Evolutionary conservation across 2,113 vertebrate genomes (phyloP).

Genomic region (Antechinus flavipes): DNA sequence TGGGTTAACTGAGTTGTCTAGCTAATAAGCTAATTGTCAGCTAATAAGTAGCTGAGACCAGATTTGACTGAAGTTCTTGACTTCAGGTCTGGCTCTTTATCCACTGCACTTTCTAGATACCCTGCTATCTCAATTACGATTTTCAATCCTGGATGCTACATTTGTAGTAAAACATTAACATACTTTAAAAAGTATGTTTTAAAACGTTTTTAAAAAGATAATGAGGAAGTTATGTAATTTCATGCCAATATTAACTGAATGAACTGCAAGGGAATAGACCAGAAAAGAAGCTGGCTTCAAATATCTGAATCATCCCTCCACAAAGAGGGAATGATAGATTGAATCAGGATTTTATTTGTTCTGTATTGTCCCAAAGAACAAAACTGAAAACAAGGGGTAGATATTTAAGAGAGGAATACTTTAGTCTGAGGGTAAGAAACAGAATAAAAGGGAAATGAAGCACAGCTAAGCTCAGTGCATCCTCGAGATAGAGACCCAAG

Average conservation of each 20-base stretch:
- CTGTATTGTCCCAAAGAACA: not conserved
- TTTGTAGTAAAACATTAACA: not conserved
- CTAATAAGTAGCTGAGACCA: not conserved
- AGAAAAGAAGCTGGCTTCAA: not conserved
- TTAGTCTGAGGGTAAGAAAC: not conserved
- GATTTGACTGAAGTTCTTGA: not conserved
- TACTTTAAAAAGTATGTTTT: not conserved
- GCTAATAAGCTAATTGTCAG: not conserved
- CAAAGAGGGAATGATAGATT: not conserved
- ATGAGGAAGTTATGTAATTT: not conserved
- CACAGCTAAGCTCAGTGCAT: not conserved
- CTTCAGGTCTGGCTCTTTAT: not conserved
- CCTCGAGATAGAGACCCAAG: not conserved
- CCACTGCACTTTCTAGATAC: too few relatives aligned
- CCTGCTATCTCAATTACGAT: not conserved
- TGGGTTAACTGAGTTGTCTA: not conserved
- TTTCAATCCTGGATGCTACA: not conserved
- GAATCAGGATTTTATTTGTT: not conserved
- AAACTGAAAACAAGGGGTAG: not conserved
- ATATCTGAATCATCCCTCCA: not conserved
- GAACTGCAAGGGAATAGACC: not conserved
- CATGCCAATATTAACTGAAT: not conserved
- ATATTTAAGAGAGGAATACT: not conserved
- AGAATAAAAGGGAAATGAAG: not conserved
- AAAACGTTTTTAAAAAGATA: not conserved